Evolutionary conservation across 2,797 vertebrate species (phyloP), one percentile per base, ranked within the genome.

Genomic region (Platyrinchus mystaceus): DNA sequence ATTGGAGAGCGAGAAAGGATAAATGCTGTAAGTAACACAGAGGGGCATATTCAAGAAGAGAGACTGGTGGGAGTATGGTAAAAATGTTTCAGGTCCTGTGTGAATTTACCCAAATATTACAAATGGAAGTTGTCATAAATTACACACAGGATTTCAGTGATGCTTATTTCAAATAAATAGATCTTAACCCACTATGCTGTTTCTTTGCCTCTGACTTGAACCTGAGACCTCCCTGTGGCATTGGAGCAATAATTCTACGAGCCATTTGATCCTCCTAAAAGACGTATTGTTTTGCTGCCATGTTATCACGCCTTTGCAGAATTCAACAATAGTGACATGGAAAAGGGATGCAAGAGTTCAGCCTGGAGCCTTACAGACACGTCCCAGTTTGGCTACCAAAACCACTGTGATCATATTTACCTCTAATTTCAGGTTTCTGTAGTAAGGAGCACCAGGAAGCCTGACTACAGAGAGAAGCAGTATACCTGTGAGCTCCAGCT

Each of bases 331-430:
- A 44, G 39, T 62, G 27, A 69, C 23, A 28, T 1, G 9, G 77
- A 44, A 79, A 78, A 82, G 37, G 16, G 37, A 63, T 2, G 2
- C 22, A 77, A 47, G 12, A 60, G 10, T 47, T 93, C n/a, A n/a
- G 28, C 37, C 37, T 32, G 34, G 22, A 70, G 53, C 3, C 2
- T 47, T 71, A 52, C 15, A 74, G 59, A 49, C n/a, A 36, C 16
- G 37, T 8, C 30, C 30, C 36, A n/a, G 18, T 47, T 21, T n/a
- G 53, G 49, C 39, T 39, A 27, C 9, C 53, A 86, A 80, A 88
- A 74, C 10, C 41, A 39, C 8, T 32, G 50, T 23, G 34, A 39
- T 21, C 0, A 0, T 28, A 20, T 6, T 34, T 6, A 52, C 14
- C 41, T 19, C 58, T 20, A 27, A 30, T 27, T 84, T 66, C 39